Evolutionary conservation across 2,797 vertebrate genomes (phyloP), one percentile per base, ranked within the genome.

Genomic region (Lemur catta): DNA sequence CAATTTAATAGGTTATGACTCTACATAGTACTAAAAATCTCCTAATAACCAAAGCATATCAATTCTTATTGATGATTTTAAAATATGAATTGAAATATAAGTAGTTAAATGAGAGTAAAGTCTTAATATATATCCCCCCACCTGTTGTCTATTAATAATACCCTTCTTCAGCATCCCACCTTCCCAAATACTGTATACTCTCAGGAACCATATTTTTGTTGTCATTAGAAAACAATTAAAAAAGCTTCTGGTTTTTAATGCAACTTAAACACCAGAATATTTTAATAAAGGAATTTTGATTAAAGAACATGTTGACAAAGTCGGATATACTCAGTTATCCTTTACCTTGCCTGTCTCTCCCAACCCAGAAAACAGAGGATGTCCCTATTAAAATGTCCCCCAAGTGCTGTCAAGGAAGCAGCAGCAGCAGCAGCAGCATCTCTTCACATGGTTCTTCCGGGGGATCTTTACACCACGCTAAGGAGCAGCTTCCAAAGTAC

Each of bases 401-500:
- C 65, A 98, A 97, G 91, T 98, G 76, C 95, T 98, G 98, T 81
- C 98, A 98, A 78, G 95, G 97, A 79, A 95, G 74, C 97, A 28
- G 52, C 57, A 89, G 12, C 82, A 79, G 98, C 97, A 28, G 52
- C 50, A n/a, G 89, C 43, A 97, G 88, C 69, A 97, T 97, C 97
- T 98, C 98, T 85, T 94, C 97, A 46, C 97, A 97, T 12, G 75
- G 93, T 88, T 85, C 98, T 14, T 95, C 98, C 3, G 14, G 97
- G 26, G 97, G 86, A 35, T 97, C 93, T 52, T 79, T 96, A 17
- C 97, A 97, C 2, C 97, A 93, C 6, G n/a, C 97, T 18, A 98
- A 97, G 96, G 98, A 99, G 55, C 98, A 98, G 43, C 96, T 98
- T 80, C 99, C 98, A 0, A 99, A 98, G 91, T 99, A 99, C 97